These are phyloP conservation scores for Chinchilla lanigera DNA, from an alignment of 2,113 vertebrate species.

Conservation along the genomic window DNA sequence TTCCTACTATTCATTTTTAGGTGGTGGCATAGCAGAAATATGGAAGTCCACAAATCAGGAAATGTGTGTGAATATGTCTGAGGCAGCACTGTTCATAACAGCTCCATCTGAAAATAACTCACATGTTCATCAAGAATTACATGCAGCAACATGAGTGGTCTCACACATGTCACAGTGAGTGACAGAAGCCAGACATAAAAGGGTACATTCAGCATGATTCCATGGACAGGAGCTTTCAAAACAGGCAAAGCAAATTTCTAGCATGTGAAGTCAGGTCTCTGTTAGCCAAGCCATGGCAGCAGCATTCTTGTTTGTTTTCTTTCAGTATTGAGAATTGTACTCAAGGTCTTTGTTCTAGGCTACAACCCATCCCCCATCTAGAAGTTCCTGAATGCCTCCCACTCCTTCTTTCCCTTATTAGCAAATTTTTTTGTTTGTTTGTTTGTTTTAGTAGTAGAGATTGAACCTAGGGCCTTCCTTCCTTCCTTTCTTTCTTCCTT, in stretches of 20 bases:
- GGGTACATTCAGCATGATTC: fast-evolving
- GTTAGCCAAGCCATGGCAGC: neutral
- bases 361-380: neutral
- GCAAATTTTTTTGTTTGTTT: neutral
- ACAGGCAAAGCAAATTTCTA: neutral
- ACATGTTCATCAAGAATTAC: fast-evolving
- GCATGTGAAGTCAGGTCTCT: neutral
- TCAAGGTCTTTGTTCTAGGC: neutral
- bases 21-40: neutral
- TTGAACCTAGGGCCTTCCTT: neutral
- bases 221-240: neutral
- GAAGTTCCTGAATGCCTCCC: neutral
- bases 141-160: fast-evolving
- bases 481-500: neutral
- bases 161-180: fast-evolving
- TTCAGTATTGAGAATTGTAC: neutral
- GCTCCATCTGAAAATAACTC: neutral
- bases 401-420: neutral
- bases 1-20: neutral
- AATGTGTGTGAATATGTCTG: fast-evolving
- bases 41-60: neutral
- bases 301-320: neutral
- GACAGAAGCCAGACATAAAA: neutral
- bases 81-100: too few relatives aligned
- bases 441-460: neutral